Percentiles rank a stretch among this genome's conserved stretches.
Evolutionary conservation across 2,797 vertebrate genomes (phyloP).

Genomic region (Thaleichthys pacificus): DNA sequence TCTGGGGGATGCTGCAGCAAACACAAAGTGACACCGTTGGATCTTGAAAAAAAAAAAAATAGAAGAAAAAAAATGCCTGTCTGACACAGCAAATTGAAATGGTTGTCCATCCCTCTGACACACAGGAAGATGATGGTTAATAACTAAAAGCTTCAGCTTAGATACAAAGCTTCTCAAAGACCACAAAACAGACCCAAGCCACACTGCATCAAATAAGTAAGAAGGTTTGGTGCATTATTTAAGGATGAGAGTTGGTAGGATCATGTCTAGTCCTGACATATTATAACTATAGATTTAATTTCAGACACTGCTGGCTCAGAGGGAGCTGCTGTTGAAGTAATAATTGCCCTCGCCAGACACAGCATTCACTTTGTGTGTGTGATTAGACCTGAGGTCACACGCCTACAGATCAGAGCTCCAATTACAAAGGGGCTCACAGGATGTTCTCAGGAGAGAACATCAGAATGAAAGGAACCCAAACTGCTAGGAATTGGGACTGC

Average conservation of each 20-base stretch:
- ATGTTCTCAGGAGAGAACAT: slow-evolving; percentile 36
- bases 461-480: neutral
- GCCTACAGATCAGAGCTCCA: slow-evolving; percentile 55
- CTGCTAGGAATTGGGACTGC: neutral
- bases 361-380: slow-evolving; percentile 41
- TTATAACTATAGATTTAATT: neutral
- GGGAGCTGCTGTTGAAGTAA: slow-evolving; percentile 43
- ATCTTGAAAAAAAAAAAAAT: slow-evolving; percentile 28
- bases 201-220: too few relatives aligned
- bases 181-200: neutral
- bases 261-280: neutral
- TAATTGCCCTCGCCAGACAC: slow-evolving; percentile 49
- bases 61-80: slow-evolving; percentile 29
- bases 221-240: too few relatives aligned
- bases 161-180: too few relatives aligned
- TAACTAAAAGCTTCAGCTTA: too few relatives aligned
- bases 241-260: too few relatives aligned
- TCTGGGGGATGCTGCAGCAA: slow-evolving; percentile 50
- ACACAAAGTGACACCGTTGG: slow-evolving; percentile 64
- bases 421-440: slow-evolving; percentile 56
- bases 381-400: slow-evolving; percentile 44
- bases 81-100: slow-evolving; percentile 38
- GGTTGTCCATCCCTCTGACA: neutral
- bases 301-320: neutral
- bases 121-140: neutral